Evolutionary conservation across 2,797 vertebrate species (phyloP), one percentile per base, ranked within the genome.

Genomic region (Sebastes dallii): DNA sequence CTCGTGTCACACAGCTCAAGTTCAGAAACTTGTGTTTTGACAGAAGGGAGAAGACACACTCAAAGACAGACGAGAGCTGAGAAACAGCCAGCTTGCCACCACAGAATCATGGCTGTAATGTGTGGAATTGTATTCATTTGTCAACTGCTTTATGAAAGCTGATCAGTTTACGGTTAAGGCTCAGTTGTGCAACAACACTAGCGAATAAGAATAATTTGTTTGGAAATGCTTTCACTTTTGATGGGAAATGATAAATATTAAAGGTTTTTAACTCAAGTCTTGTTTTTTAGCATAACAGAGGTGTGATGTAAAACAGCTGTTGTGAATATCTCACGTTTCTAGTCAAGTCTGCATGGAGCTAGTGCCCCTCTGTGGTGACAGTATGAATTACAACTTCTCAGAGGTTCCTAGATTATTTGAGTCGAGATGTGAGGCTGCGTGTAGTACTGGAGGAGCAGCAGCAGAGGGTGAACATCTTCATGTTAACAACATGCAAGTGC

Each of bases 11-110:
- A 55, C 81, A 80, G 70, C 79, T 81, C 72, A 77, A 72, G 74
- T 83, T 86, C 66, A 89, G 84, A 84, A 88, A 84, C 56, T 3
- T 71, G 20, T 69, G 78, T 85, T 90, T 69, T 83, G 81, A 89
- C 86, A 81, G 75, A 89, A 68, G 52, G 65, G 59, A 83, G 74
- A 78, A 85, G 70, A 84, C 32, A 74, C 71, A 66, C 62, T 77
- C 62, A 80, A 80, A 85, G 76, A 75, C 69, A 86, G 55, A 73
- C 14, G 10, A 39, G 22, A 64, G 56, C 70, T 76, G 73, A 69
- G 77, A 77, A 80, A 83, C 73, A 83, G 72, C 29, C 9, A 74
- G 64, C 42, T 58, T 54, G 55, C 29, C 22, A 3, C 13, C 20
- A 24, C 64, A 30, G 16, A 55, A 20, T 55, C 30, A 18, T 29